Conservation (phyloP, 2,797 vertebrate species). For the Pipistrellus pipistrellus region DNA sequence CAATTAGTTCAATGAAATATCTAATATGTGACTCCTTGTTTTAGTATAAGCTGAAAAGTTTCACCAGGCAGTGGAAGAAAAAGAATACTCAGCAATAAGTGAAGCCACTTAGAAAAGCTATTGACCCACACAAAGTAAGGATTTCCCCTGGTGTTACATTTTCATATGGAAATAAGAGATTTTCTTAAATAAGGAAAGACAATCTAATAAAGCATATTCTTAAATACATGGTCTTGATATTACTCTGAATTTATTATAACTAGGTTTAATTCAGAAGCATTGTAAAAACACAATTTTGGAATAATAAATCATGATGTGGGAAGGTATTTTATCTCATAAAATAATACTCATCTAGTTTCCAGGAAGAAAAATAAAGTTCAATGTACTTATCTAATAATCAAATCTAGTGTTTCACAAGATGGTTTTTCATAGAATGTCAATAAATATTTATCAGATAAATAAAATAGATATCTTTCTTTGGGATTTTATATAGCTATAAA, state of each 20-base stretch:
- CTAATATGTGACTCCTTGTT: not conserved
- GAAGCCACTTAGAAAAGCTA: not conserved
- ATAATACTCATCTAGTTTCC: not conserved
- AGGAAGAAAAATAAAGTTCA: not conserved
- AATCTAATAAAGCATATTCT: not conserved
- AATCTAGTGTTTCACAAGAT: not conserved
- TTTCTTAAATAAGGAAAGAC: not conserved
- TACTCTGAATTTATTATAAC: not conserved
- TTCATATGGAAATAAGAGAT: not conserved
- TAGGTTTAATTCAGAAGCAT: not conserved
- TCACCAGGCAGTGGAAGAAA: not conserved
- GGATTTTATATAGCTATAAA: not conserved
- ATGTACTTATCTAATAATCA: not conserved
- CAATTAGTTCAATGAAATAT: not conserved
- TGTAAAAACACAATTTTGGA: not conserved
- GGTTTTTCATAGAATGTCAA: not conserved
- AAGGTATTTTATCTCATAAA: not conserved
- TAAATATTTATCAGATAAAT: constrained; percentile 44
- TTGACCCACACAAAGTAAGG: not conserved
- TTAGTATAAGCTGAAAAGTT: not conserved
- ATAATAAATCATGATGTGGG: not conserved
- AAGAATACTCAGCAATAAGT: not conserved
- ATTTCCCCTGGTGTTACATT: not conserved
- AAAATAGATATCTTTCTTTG: not conserved
- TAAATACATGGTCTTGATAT: not conserved